phyloP scores from a whole-genome alignment of 2,888 invertebrate genomes.

The Metalampra italica region DNA sequence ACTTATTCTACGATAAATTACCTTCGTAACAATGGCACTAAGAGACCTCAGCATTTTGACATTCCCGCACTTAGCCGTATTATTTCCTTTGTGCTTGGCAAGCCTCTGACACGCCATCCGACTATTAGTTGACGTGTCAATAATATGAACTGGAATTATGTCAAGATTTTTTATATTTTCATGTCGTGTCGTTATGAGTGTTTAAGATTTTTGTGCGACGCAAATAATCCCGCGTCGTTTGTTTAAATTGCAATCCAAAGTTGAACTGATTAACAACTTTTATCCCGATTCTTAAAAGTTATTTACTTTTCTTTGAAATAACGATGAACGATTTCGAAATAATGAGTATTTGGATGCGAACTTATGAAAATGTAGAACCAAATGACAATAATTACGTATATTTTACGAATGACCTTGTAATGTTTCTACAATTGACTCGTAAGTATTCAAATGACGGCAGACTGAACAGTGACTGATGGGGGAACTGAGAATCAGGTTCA shows the following conservation, averaged over 20 bases:
- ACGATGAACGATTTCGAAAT: too few species aligned
- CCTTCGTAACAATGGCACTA: slow-evolving; percentile 18
- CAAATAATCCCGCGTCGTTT: slow-evolving; percentile 1
- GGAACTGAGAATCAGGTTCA: too few species aligned
- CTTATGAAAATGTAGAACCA: too few species aligned
- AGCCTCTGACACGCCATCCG: slow-evolving; percentile 44
- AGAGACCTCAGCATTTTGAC: slow-evolving; percentile 30
- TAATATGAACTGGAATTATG: slow-evolving; percentile 35
- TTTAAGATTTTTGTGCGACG: slow-evolving; percentile 3
- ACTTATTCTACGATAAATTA: slow-evolving; percentile 13
- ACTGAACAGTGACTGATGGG: too few species aligned
- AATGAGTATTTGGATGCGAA: too few species aligned
- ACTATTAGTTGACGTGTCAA: slow-evolving; percentile 57
- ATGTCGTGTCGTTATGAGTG: slow-evolving; percentile 13
- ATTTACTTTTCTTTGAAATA: too few species aligned
- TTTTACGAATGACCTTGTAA: too few species aligned
- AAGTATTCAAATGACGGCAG: too few species aligned
- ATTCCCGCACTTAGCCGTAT: slow-evolving; percentile 32
- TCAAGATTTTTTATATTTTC: slow-evolving; percentile 10
- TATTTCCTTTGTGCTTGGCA: slow-evolving; percentile 41
- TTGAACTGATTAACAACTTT: too few species aligned
- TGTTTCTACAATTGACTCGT: too few species aligned
- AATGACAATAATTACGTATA: too few species aligned
- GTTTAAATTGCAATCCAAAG: neutral
- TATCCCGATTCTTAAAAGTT: too few species aligned